phyloP scores from a whole-genome alignment of 1,140 invertebrate genomes.

The Tetramorium simillimum region DNA sequence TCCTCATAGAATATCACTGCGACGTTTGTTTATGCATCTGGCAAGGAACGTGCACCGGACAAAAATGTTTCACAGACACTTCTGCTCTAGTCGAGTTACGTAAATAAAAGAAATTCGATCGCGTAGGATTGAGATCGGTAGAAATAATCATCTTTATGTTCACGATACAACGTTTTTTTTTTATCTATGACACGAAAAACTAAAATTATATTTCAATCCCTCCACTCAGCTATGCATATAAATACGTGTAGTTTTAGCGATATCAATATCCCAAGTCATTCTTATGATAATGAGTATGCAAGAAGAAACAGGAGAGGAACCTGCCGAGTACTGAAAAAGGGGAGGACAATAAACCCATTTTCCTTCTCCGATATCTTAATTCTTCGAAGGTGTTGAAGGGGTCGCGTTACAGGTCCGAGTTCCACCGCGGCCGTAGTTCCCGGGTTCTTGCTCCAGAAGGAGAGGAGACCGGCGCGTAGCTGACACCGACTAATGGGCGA shows the following conservation, averaged over 20 bases:
- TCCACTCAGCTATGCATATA: background rate
- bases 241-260: background rate
- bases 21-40: background rate
- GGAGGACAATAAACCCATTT: slow-evolving; percentile 71
- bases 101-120: background rate
- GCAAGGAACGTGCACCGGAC: background rate
- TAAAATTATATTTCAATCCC: background rate
- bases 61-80: background rate
- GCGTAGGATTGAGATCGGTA: background rate
- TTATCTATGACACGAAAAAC: background rate
- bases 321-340: background rate
- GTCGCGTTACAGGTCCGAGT: slow-evolving; percentile 79
- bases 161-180: background rate
- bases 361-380: slow-evolving; percentile 80
- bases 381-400: slow-evolving; percentile 74
- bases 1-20: background rate
- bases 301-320: background rate
- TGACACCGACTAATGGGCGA: slow-evolving; percentile 81
- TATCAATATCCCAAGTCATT: background rate
- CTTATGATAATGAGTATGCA: background rate
- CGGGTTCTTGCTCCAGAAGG: slow-evolving; percentile 72
- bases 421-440: slow-evolving; percentile 36
- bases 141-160: background rate
- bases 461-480: slow-evolving; percentile 76
- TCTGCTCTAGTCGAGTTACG: background rate